These are phyloP conservation scores for Muscicapa comitata DNA, from an alignment of 2,797 vertebrate species.

Conservation along the genomic window DNA sequence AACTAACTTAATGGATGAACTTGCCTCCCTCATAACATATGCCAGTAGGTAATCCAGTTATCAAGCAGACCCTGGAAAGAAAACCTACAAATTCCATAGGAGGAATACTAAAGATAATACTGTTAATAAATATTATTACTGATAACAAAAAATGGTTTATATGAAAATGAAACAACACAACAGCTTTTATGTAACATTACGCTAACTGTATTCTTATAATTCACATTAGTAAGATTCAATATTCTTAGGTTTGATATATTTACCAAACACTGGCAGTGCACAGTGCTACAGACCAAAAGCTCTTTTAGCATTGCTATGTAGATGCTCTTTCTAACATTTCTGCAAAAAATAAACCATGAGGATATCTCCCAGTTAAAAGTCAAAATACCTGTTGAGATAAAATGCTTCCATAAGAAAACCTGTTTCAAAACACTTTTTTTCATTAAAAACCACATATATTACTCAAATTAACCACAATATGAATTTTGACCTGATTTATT, in stretches of 20 bases:
- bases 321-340: background rate
- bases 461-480: background rate
- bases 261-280: background rate
- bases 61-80: background rate
- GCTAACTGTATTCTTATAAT: background rate
- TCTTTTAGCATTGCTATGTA: background rate
- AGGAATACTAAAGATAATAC: background rate
- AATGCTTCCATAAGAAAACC: background rate
- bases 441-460: background rate
- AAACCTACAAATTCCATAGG: background rate
- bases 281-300: background rate
- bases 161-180: background rate
- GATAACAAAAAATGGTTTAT: background rate
- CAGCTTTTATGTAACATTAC: background rate
- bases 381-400: background rate
- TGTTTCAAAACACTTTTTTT: background rate
- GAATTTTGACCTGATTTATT: conserved; percentile 35
- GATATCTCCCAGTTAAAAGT: conserved; percentile 16
- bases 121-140: background rate
- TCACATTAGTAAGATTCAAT: background rate
- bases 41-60: background rate
- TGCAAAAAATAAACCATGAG: background rate
- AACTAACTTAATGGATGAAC: background rate
- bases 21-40: background rate
- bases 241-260: background rate